phyloP scores from a whole-genome alignment of 1,140 invertebrate genomes.

The Pogonomyrmex barbatus region DNA sequence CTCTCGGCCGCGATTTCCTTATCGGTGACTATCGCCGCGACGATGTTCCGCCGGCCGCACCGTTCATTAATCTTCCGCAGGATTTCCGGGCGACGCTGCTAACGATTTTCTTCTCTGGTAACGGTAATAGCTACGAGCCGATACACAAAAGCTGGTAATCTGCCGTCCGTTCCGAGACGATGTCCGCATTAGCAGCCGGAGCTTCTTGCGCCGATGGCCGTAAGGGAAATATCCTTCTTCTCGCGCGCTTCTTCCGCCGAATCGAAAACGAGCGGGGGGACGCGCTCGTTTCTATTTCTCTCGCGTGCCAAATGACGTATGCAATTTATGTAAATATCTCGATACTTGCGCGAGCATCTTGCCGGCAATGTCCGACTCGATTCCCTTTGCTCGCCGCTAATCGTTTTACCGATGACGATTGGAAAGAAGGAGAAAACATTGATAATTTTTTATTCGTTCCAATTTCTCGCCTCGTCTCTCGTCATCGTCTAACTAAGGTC shows the following conservation, averaged over 20 bases:
- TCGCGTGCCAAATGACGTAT: not conserved
- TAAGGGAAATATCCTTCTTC: not conserved
- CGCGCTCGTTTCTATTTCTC: not conserved
- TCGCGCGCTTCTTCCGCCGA: not conserved
- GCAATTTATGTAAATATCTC: conserved; percentile 6
- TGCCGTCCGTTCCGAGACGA: not conserved
- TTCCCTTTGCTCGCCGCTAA: not conserved
- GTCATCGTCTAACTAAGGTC: not conserved
- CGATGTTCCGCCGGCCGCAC: too few species aligned
- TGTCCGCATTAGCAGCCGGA: conserved; percentile 16
- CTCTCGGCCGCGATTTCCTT: not conserved
- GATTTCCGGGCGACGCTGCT: conserved; percentile 40
- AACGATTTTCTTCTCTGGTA: conserved; percentile 39
- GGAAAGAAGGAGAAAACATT: not conserved
- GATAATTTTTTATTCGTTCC: conserved; percentile 9
- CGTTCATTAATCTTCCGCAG: conserved; percentile 54
- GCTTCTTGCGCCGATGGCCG: conserved; percentile 1
- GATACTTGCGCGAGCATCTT: not conserved
- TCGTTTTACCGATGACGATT: not conserved
- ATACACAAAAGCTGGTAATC: conserved; percentile 30
- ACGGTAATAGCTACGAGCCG: conserved; percentile 32
- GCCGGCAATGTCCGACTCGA: conserved; percentile 7
- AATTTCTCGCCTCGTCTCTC: not conserved
- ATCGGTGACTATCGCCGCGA: conserved; percentile 27
- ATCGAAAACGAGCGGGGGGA: not conserved